Evolutionary conservation across 2,888 invertebrate genomes (phyloP).

Genomic region (Spatulosminthurus flaviceps): DNA sequence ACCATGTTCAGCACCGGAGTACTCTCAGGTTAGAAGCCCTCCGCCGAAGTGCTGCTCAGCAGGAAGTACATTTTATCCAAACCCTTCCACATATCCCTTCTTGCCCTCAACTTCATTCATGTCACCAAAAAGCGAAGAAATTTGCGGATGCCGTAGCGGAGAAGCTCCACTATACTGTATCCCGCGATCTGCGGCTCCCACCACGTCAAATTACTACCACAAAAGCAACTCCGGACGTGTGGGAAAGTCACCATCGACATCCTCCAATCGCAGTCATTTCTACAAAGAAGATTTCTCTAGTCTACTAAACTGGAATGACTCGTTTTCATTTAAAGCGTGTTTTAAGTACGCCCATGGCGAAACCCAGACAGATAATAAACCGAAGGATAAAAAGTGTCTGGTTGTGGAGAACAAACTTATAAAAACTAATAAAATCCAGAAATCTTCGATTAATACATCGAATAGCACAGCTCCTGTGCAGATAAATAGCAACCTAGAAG

Average conservation of each 20-base stretch:
- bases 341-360: background rate
- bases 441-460: no score
- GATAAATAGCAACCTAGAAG: no score
- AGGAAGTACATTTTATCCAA: background rate
- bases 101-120: background rate
- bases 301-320: background rate
- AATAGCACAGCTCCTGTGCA: no score
- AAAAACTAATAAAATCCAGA: no score
- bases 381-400: no score
- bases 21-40: background rate
- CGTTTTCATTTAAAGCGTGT: background rate
- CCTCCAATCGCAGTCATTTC: background rate
- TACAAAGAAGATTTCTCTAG: background rate
- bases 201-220: background rate
- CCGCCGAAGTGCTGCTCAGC: background rate
- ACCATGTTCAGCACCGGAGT: background rate
- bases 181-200: background rate
- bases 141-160: background rate
- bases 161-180: background rate
- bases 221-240: no score
- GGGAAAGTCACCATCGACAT: background rate
- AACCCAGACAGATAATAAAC: no score
- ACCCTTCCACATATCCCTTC: background rate
- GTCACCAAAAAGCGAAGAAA: background rate
- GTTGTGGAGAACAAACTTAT: no score